phyloP scores from a whole-genome alignment of 2,113 vertebrate genomes.

The Tachysurus fulvidraco region DNA sequence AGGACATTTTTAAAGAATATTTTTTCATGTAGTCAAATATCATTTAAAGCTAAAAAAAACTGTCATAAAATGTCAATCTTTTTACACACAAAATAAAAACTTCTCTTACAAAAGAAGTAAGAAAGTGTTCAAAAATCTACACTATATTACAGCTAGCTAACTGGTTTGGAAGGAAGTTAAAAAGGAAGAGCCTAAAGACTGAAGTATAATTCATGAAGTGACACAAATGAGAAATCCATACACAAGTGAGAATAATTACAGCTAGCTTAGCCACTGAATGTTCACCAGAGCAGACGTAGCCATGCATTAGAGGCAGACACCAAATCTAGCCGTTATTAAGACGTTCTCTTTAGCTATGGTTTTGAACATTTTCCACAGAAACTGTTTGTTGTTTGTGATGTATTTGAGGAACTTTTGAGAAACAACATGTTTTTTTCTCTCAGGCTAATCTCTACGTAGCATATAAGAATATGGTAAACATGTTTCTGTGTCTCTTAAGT shows the following conservation, averaged over 20 bases:
- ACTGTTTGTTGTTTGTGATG: neutral
- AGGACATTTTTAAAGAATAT: no score
- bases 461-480: neutral
- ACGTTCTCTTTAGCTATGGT: neutral
- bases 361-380: neutral
- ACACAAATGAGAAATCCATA: neutral
- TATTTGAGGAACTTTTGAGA: no score
- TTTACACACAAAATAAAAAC: neutral
- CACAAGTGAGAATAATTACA: neutral
- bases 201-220: neutral
- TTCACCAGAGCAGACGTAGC: neutral
- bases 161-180: neutral
- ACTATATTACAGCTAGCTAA: neutral
- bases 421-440: no score
- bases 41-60: neutral
- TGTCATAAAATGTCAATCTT: neutral
- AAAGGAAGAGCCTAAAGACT: neutral
- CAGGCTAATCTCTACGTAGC: no score
- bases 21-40: no score
- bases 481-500: neutral
- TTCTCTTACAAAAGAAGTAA: neutral
- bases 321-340: neutral
- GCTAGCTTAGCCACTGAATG: neutral
- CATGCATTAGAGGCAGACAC: no score
- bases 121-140: neutral